A percentile compares a stretch with the other conserved stretches of the same genome.
Evolutionary conservation across 2,888 invertebrate genomes (phyloP).

Genomic region (Tetramorium bicarinatum): DNA sequence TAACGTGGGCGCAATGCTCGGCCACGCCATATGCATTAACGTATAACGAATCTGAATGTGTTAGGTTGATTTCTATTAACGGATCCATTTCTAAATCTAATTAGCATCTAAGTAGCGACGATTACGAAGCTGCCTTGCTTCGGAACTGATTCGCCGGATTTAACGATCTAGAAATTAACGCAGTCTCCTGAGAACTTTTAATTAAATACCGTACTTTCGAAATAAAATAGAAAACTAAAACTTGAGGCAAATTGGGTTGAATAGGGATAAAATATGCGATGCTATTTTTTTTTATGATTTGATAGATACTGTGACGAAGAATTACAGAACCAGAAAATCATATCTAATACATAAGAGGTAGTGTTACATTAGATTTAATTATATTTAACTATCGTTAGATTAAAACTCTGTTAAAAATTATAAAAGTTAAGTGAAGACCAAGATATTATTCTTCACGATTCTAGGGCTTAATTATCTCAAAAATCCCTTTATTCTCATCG

Average conservation of each 20-base stretch:
- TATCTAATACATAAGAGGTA: neutral
- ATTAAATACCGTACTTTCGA: neutral
- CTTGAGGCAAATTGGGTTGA: neutral
- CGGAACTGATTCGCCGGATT: constrained; percentile 25
- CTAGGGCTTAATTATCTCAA: neutral
- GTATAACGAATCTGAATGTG: constrained; percentile 67
- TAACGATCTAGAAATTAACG: constrained; percentile 26
- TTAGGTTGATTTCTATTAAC: constrained; percentile 65
- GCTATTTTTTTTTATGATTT: neutral
- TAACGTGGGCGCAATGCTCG: constrained; percentile 71
- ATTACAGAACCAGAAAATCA: neutral
- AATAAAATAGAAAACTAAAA: neutral
- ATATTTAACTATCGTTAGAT: neutral
- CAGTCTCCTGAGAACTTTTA: neutral
- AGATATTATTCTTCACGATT: neutral
- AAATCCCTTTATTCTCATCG: constrained; percentile 47
- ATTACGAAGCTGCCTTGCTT: neutral
- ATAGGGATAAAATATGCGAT: neutral
- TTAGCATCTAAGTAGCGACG: constrained; percentile 61
- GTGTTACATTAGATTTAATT: neutral
- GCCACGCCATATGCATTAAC: constrained; percentile 60
- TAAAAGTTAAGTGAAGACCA: neutral
- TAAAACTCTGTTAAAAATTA: neutral
- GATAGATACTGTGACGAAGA: neutral
- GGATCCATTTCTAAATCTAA: constrained; percentile 52